These are phyloP conservation scores for Paradoxurus hermaphroditus DNA, from an alignment of 2,113 vertebrate genomes.

Conservation along the genomic window DNA sequence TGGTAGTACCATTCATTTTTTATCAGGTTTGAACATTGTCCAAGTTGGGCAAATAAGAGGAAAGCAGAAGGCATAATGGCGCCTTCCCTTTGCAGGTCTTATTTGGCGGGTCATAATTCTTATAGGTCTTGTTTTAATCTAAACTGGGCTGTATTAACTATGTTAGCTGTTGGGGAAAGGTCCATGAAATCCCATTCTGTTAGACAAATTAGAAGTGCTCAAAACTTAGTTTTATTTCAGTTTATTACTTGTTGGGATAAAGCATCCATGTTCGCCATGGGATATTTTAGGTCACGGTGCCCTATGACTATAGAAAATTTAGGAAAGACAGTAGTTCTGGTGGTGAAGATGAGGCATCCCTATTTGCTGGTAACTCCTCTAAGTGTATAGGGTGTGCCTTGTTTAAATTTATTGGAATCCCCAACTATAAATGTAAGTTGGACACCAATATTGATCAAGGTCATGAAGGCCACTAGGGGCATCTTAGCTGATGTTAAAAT, in stretches of 20 bases:
- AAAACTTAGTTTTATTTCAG: not conserved
- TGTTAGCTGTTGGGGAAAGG: not conserved
- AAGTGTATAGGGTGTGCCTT: not conserved
- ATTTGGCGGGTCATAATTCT: not conserved
- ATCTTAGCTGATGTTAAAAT: not conserved
- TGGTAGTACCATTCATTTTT: not conserved
- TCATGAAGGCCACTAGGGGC: not conserved
- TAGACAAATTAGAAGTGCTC: not conserved
- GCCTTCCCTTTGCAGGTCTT: not conserved
- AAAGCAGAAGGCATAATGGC: not conserved
- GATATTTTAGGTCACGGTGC: not conserved
- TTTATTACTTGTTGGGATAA: not conserved
- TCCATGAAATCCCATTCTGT: not conserved
- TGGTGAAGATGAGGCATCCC: not conserved
- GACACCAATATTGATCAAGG: not conserved
- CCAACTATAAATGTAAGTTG: not conserved
- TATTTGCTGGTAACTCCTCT: not conserved
- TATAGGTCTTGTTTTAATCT: not conserved
- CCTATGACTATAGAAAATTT: not conserved
- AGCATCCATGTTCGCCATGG: not conserved
- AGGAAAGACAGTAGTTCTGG: not conserved
- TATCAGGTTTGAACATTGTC: not conserved
- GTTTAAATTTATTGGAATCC: not conserved
- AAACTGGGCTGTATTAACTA: not conserved
- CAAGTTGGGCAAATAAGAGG: not conserved